Evolutionary conservation across 2,888 invertebrate genomes (phyloP).

Genomic region (Dolichomitus sp.): DNA sequence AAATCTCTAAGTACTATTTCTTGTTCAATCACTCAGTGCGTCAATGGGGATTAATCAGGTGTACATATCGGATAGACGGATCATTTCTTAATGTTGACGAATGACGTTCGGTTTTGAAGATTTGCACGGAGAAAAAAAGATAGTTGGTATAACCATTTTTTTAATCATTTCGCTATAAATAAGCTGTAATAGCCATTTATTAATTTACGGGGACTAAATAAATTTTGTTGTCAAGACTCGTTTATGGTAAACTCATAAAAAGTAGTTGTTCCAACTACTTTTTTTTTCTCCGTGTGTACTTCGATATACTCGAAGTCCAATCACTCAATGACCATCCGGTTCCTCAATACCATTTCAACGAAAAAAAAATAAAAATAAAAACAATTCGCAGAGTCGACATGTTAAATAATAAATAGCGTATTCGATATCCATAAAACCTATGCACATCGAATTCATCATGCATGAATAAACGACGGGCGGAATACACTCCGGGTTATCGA

Average conservation of each 20-base stretch:
- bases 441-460: slow-evolving; percentile 1
- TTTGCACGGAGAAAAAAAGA: not conserved
- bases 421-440: not conserved
- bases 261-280: too few relatives aligned
- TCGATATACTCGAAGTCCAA: not conserved
- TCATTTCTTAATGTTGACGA: not conserved
- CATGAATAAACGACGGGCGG: slow-evolving; percentile 4
- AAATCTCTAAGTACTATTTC: not conserved
- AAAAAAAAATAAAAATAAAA: not conserved
- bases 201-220: too few relatives aligned
- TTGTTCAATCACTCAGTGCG: slow-evolving; percentile 2
- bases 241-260: too few relatives aligned
- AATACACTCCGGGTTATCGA: slow-evolving; percentile 5
- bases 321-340: not conserved
- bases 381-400: not conserved
- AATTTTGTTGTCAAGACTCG: too few relatives aligned
- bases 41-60: not conserved
- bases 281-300: too few relatives aligned
- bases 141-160: too few relatives aligned
- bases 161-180: too few relatives aligned
- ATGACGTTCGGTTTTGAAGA: not conserved
- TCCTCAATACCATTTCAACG: not conserved
- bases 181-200: too few relatives aligned
- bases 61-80: slow-evolving; percentile 1
- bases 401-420: slow-evolving; percentile 8